Evolutionary conservation across 2,113 vertebrate genomes (phyloP).

Genomic region (Jaculus jaculus): DNA sequence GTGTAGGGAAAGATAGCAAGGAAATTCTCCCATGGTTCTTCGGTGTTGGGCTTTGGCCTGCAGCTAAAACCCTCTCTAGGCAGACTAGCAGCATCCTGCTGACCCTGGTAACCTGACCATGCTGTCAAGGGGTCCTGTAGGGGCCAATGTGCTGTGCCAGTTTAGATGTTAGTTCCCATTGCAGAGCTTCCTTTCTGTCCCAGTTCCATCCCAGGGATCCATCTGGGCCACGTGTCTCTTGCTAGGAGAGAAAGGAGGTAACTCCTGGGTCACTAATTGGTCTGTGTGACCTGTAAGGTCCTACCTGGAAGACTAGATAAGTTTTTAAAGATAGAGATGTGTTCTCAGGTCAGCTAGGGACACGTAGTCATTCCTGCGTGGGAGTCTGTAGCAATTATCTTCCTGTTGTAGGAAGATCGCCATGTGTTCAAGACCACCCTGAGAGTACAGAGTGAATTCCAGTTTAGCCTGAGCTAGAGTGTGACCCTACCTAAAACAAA

Average conservation of each 20-base stretch:
- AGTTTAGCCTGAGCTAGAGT: too few species aligned
- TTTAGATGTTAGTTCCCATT: not conserved
- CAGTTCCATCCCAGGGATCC: not conserved
- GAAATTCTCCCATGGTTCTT: fast-evolving
- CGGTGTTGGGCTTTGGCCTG: too few species aligned
- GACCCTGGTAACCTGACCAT: not conserved
- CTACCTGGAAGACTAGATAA: not conserved
- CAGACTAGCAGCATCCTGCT: not conserved
- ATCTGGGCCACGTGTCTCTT: not conserved
- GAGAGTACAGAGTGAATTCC: too few species aligned
- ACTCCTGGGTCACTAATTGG: not conserved
- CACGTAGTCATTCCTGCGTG: not conserved
- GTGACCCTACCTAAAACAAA: too few species aligned
- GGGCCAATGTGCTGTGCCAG: not conserved
- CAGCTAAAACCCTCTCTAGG: not conserved
- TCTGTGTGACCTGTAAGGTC: not conserved
- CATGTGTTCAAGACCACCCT: too few species aligned
- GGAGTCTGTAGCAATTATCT: too few species aligned
- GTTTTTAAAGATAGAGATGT: not conserved
- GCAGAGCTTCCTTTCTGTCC: not conserved
- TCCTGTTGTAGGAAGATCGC: too few species aligned
- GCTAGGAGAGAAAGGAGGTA: not conserved
- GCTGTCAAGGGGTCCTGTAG: not conserved
- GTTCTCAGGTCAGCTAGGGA: not conserved
- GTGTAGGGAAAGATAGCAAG: too few species aligned